Evolutionary conservation across 2,113 vertebrate species (phyloP), one percentile per base, ranked within the genome.

Genomic region (Pelecanus crispus): DNA sequence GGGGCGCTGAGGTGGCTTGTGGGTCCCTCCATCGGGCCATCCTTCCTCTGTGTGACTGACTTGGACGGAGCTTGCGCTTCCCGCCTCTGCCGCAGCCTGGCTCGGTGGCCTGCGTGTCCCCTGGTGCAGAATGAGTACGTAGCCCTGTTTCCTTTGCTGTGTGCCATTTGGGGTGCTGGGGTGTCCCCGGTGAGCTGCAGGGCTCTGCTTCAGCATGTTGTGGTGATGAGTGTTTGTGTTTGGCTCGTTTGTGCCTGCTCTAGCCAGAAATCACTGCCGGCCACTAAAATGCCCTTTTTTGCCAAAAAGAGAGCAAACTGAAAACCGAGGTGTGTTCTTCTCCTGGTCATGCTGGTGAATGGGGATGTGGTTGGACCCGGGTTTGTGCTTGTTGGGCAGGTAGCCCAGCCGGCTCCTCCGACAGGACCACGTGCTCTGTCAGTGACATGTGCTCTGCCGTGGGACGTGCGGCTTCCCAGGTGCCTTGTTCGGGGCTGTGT

Each of bases 391-490:
- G 0, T 24, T 1, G 5, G 52, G 38, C 42, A 26, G 32, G 14
- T 9, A 10, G 40, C 47, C 25, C 24, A 28, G 40, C 17, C 0
- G 0, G 5, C 52, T 67, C 26, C 52, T 67, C 26, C 5, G 5
- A 36, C 2, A 19, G 18, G 31, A 17, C 31, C 25, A 1, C 0
- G 12, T 58, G 88, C 81, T 65, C 8, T 3, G 2, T 44, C 0
- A 0, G 44, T 6, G 84, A 86, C 63, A 32, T 0, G 0, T 5
- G 58, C 45, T 65, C 24, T 74, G 66, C 42, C 28, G 36, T 2
- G 47, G 70, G 36, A 47, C 10, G 10, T 0, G 3, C 0, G 0
- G 66, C n/a, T 52, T 53, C 38, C 28, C 0, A 0, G 42, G 14
- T 42, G 65, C n/a, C 42, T 20, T 34, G 38, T 38, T 15, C 0